A percentile compares a stretch with the other conserved stretches of the same genome.
These are phyloP conservation scores for Sceloporus undulatus DNA, from an alignment of 2,113 vertebrate genomes.

Conservation along the genomic window DNA sequence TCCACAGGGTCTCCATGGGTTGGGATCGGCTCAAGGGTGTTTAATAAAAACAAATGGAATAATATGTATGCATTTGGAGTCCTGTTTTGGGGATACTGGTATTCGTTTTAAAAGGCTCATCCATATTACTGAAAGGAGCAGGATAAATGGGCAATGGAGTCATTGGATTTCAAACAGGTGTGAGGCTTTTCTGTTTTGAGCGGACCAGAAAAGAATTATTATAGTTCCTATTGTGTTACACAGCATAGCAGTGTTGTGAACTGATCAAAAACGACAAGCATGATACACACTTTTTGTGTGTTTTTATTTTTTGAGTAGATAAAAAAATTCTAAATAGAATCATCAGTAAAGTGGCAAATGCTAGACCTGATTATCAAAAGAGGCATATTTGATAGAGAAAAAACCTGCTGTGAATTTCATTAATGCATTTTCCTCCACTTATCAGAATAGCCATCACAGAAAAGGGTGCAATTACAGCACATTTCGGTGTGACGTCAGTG, in stretches of 20 bases:
- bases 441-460: slow-evolving; percentile 87
- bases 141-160: not conserved
- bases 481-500: slow-evolving; percentile 82
- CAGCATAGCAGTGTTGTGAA: not conserved
- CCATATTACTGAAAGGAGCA: not conserved
- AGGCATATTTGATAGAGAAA: not conserved
- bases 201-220: not conserved
- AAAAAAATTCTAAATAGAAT: not conserved
- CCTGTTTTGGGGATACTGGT: not conserved
- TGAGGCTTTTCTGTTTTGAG: not conserved
- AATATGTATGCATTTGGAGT: not conserved
- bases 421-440: slow-evolving; percentile 11
- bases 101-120: not conserved
- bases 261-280: not conserved
- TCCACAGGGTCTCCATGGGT: too few species aligned
- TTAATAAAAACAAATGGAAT: not conserved
- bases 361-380: not conserved
- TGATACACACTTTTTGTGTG: not conserved
- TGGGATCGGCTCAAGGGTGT: too few species aligned
- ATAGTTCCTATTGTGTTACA: not conserved
- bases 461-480: slow-evolving; percentile 86
- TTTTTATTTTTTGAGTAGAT: not conserved
- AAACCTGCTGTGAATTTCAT: slow-evolving; percentile 5
- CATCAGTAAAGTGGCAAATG: not conserved
- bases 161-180: not conserved